A percentile compares a stretch with the other conserved stretches of the same genome.
phyloP scores from a whole-genome alignment of 2,113 vertebrate genomes.

The Fulmarus glacialis region DNA sequence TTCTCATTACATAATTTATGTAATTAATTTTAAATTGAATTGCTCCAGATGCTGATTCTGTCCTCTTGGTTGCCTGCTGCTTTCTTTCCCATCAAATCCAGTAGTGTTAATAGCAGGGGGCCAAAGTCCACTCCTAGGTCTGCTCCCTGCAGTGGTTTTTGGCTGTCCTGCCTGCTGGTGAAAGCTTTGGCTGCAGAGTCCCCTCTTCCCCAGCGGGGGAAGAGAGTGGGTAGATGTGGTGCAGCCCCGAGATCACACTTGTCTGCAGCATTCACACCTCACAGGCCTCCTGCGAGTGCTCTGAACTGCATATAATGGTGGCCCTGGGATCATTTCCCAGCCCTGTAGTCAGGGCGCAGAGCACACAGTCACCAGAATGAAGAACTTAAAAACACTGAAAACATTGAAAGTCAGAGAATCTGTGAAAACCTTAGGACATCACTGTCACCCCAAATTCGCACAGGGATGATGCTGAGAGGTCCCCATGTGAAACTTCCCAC shows the following conservation, averaged over 20 bases:
- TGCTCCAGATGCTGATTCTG: slow-evolving; percentile 18
- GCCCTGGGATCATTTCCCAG: not conserved
- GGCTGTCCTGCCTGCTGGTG: not conserved
- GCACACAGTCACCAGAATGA: accelerated
- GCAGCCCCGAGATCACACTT: accelerated
- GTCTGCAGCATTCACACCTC: not conserved
- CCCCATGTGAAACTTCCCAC: not conserved
- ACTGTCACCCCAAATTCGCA: accelerated
- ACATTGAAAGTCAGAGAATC: not conserved
- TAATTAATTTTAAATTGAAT: slow-evolving; percentile 21
- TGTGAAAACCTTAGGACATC: not conserved
- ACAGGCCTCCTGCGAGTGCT: accelerated
- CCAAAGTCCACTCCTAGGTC: accelerated
- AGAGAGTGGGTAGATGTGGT: not conserved
- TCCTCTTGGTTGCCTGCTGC: not conserved
- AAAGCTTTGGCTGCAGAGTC: not conserved
- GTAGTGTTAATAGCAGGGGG: not conserved
- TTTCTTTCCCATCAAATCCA: not conserved
- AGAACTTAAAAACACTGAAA: not conserved
- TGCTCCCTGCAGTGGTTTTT: not conserved
- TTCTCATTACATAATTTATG: slow-evolving; percentile 1
- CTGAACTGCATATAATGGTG: accelerated
- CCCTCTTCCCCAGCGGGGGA: not conserved
- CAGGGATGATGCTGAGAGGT: not conserved
- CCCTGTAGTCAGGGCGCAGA: not conserved